phyloP scores from a whole-genome alignment of 2,888 invertebrate genomes.

The Drosophila maculinotata region DNA sequence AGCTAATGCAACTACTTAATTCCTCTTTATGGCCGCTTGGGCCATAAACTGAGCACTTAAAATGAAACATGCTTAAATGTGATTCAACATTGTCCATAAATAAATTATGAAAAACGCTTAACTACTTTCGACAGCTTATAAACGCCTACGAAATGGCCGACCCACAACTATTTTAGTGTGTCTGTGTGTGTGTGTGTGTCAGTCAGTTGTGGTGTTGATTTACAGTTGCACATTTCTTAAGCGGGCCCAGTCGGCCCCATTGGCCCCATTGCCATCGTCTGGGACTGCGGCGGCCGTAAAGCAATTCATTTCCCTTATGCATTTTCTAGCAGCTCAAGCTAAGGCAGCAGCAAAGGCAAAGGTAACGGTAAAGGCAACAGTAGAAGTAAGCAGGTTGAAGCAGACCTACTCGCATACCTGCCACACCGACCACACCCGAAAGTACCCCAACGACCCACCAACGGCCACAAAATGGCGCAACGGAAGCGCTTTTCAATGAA shows the following conservation, averaged over 20 bases:
- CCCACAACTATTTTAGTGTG: conserved; percentile 56
- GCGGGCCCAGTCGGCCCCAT: conserved; percentile 34
- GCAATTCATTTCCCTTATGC: conserved; percentile 82
- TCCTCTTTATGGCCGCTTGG: conserved; percentile 70
- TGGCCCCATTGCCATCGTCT: conserved; percentile 58
- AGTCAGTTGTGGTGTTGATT: conserved; percentile 68
- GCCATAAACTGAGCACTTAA: conserved; percentile 80
- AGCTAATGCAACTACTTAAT: conserved; percentile 66
- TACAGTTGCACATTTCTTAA: conserved; percentile 80
- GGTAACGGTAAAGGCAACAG: conserved; percentile 14
- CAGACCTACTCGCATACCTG: conserved; percentile 25
- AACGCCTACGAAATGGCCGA: conserved; percentile 76
- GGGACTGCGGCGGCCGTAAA: conserved; percentile 77
- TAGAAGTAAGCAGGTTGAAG: conserved; percentile 30
- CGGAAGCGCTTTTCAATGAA: conserved; percentile 83
- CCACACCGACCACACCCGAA: conserved; percentile 14
- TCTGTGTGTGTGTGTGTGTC: conserved; percentile 24
- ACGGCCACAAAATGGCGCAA: conserved; percentile 72
- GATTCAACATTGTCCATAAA: conserved; percentile 73
- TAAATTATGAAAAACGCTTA: conserved; percentile 82
- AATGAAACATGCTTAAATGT: conserved; percentile 79
- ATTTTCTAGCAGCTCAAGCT: conserved; percentile 63
- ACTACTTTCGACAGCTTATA: conserved; percentile 82
- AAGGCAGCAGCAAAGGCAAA: conserved; percentile 9
- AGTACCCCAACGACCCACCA: conserved; percentile 21